Evolutionary conservation across 1,140 invertebrate species (phyloP), one percentile per base, ranked within the genome.

Genomic region (Caenorhabditis remanei): DNA sequence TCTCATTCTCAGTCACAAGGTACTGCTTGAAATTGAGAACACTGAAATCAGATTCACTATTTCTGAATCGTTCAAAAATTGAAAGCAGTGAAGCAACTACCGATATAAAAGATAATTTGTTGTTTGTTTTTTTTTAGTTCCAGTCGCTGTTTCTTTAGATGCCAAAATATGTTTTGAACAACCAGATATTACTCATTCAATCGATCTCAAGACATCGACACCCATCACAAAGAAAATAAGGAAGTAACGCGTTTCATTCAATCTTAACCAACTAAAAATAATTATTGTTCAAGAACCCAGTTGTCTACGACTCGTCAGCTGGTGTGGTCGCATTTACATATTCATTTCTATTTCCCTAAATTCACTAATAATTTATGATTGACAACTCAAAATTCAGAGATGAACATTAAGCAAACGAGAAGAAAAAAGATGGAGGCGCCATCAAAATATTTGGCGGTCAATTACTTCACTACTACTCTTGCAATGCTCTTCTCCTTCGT

Each of bases 301-400:
- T 32, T 32, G 32, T 32, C 32, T 32, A 32, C 32, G 32, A 32
- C 32, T 71, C 65, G 46, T 79, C 71, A 50, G 71, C 46, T 79
- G 71, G n/a, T 48, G 40, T 24, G 41, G 4, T 41, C 50, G 9
- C 71, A 79, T 50, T 71, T 71, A 50, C 71, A 50, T 79, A 79
- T 79, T 79, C 40, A 79, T 79, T 24, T 79, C n/a, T 21, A n/a
- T 9, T 61, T 16, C 41, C 46, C 41, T 41, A 46, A 50, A n/a
- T 24, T 21, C 16, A 50, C 71, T 79, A 79, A 79, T 79, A 79
- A 79, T 79, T 79, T 13, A 79, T 79, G 71, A 50, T 53, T 79
- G 43, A 21, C 46, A 24, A 79, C 46, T 24, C 43, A 79, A 79
- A 79, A 79, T 79, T 79, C 71, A 79, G 46, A 50, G 71, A 79